Evolutionary conservation across 2,888 invertebrate species (phyloP), one percentile per base, ranked within the genome.

Genomic region (Microplitis deprimator): DNA sequence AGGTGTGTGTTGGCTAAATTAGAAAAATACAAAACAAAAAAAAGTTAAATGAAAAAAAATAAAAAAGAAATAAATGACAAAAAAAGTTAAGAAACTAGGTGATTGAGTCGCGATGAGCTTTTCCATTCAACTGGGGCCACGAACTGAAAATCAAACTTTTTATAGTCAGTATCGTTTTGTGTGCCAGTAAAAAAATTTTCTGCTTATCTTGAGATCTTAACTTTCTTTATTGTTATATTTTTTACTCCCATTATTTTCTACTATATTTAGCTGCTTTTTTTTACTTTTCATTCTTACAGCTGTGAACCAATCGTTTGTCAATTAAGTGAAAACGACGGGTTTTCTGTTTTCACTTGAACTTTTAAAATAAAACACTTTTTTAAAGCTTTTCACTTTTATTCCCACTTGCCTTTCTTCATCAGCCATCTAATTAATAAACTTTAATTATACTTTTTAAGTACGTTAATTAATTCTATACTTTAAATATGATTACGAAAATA

Each of bases 121-220:
- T 83, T 81, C 81, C 83, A 84, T 84, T 84, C 84, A 83, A 77
- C 68, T 68, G 69, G 13, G 76, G 70, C 84, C 85, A 78, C 83
- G 84, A 78, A 77, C 80, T 79, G 79, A 62, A 80, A 82, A 85
- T 85, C 83, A 84, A 85, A 85, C 83, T 85, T 85, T 83, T 81
- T 79, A 81, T 78, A 82, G 80, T 83, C 76, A 84, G 83, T 89
- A 89, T 50, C 50, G 10, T 82, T 84, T 85, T 84, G 85, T 85
- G 81, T 84, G 83, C 74, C 83, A 84, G 83, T 85, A 85, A 81
- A 82, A 83, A 50, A 82, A 84, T 85, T 80, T 82, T 82, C 81
- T 79, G 61, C 82, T 81, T 50, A 13, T 68, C 80, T 79, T 76
- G 81, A 71, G 67, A 64, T 77, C 75, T 41, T 75, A 50, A 50